These are phyloP conservation scores for Plebejus melissa DNA, from an alignment of 2,888 invertebrate species.

Conservation along the genomic window DNA sequence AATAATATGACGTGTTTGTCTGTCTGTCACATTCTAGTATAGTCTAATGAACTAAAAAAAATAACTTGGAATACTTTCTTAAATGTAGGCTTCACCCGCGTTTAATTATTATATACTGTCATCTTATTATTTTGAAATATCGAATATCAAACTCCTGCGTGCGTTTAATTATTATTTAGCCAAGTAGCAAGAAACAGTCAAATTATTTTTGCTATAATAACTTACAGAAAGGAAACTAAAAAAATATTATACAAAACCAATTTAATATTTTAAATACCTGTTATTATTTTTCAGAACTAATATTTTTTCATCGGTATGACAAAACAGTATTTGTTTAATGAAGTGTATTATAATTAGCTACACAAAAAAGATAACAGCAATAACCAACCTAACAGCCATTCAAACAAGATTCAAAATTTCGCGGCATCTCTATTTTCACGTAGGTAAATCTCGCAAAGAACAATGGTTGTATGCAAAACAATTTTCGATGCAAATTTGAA, in stretches of 20 bases:
- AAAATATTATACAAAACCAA: conserved; percentile 24
- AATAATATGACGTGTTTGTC: too few species aligned
- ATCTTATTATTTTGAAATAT: neutral
- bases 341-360: conserved; percentile 40
- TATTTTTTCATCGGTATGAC: conserved; percentile 34
- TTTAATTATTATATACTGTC: neutral
- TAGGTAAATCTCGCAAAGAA: conserved; percentile 14
- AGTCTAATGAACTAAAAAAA: too few species aligned
- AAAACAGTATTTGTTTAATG: conserved; percentile 43
- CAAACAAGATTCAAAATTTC: neutral
- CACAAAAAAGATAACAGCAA: conserved; percentile 4
- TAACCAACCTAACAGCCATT: neutral
- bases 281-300: conserved; percentile 20
- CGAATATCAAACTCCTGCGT: neutral
- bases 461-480: neutral
- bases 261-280: conserved; percentile 10
- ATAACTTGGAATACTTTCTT: too few species aligned
- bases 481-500: neutral
- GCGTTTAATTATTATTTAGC: neutral
- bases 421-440: neutral
- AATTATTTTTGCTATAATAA: neutral
- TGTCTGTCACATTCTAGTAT: too few species aligned
- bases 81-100: neutral
- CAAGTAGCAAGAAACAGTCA: neutral
- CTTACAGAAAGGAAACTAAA: neutral